These are phyloP conservation scores for Hedychridium roseum DNA, from an alignment of 2,888 invertebrate species.

Conservation along the genomic window DNA sequence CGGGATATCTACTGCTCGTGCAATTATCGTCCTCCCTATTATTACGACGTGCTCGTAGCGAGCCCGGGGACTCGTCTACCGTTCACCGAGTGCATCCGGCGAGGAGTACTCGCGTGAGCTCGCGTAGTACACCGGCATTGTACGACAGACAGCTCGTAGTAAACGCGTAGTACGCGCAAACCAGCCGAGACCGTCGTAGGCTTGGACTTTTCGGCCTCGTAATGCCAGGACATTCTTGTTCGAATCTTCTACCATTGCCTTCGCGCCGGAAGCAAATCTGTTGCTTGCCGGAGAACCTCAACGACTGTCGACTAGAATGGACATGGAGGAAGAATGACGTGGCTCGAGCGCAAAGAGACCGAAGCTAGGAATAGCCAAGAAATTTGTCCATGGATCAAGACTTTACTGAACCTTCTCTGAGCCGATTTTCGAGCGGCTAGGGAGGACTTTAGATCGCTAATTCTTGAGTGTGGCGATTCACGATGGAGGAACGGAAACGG, in stretches of 20 bases:
- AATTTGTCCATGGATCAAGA: neutral
- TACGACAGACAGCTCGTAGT: no score
- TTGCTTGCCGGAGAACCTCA: no score
- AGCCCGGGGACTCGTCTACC: neutral
- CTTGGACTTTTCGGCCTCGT: conserved; percentile 14
- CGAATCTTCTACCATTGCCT: conserved; percentile 1
- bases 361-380: neutral
- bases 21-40: neutral
- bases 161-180: conserved; percentile 44
- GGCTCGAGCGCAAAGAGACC: neutral
- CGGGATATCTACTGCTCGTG: no score
- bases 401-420: no score
- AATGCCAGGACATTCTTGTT: neutral
- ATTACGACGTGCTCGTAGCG: conserved; percentile 2
- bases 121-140: conserved; percentile 13
- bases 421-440: no score
- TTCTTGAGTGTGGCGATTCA: no score
- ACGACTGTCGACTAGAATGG: no score
- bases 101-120: conserved; percentile 29
- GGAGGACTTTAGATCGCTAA: no score
- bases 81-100: conserved; percentile 22
- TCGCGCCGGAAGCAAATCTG: no score
- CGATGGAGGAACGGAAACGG: no score
- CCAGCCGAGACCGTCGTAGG: conserved; percentile 29
- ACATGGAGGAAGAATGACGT: neutral